Conservation (phyloP, 1,140 invertebrate species). For the Bombus huntii region DNA sequence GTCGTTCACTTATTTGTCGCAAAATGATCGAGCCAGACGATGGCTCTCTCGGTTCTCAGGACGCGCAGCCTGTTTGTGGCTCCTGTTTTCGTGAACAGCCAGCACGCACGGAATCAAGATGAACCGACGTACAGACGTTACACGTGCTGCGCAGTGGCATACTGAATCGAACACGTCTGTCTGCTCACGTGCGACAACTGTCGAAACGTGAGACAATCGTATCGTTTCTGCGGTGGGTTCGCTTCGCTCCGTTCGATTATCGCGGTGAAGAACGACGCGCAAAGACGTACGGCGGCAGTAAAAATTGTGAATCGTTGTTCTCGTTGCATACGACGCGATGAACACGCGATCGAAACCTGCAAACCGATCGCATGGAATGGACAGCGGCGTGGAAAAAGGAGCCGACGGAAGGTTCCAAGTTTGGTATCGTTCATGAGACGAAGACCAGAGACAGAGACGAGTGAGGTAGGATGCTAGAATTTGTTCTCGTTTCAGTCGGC, state of each 20-base stretch:
- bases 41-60: conserved; percentile 36
- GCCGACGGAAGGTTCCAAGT: background rate
- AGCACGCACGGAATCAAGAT: conserved; percentile 57
- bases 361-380: background rate
- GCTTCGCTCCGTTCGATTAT: background rate
- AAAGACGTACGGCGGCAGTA: no score
- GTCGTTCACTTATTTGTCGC: conserved; percentile 28
- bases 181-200: conserved; percentile 53
- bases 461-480: background rate
- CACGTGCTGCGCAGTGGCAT: conserved; percentile 56
- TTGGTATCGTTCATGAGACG: background rate
- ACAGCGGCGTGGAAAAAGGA: background rate
- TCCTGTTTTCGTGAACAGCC: conserved; percentile 57
- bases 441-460: background rate
- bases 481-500: background rate
- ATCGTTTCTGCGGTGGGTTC: conserved; percentile 43
- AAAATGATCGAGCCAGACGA: background rate
- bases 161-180: conserved; percentile 43
- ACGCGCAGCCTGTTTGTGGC: conserved; percentile 31
- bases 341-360: background rate
- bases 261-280: background rate
- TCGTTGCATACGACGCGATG: background rate
- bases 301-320: background rate
- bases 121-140: conserved; percentile 49
- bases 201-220: conserved; percentile 58